phyloP scores from a whole-genome alignment of 2,113 vertebrate genomes.

The Ptyas mucosa region DNA sequence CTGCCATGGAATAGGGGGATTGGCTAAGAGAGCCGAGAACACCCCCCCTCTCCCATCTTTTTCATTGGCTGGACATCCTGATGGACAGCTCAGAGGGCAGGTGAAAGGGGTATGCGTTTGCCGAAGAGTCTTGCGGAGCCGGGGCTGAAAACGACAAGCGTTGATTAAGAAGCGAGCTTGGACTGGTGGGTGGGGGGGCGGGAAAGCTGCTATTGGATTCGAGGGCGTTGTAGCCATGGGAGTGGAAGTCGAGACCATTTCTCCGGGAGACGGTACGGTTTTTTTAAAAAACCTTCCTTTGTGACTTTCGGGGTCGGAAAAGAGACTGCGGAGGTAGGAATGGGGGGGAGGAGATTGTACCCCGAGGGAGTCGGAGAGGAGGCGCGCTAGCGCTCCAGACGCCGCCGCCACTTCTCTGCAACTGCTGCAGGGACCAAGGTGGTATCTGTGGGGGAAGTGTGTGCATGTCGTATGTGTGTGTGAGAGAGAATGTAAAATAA shows the following conservation, averaged over 20 bases:
- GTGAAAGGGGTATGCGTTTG: conserved; percentile 21
- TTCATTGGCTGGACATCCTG: conserved; percentile 12
- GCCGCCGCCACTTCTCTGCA: background rate
- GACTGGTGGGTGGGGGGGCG: too few species aligned
- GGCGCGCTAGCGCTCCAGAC: background rate
- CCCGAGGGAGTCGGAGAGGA: background rate
- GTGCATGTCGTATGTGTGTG: background rate
- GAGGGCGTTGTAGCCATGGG: conserved; percentile 74
- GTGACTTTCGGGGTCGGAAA: background rate
- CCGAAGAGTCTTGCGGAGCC: background rate
- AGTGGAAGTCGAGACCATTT: conserved; percentile 94
- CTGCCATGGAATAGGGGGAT: background rate
- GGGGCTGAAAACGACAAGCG: fast-evolving
- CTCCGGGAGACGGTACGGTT: conserved; percentile 88
- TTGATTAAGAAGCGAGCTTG: background rate
- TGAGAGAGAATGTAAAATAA: too few species aligned
- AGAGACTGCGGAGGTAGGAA: background rate
- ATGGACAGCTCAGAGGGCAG: conserved; percentile 32
- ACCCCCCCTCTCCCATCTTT: background rate
- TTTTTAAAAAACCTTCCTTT: too few species aligned
- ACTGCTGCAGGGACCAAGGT: background rate
- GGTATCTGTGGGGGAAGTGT: background rate
- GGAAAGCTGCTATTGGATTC: background rate
- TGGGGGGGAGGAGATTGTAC: background rate
- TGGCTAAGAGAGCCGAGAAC: background rate